phyloP scores from a whole-genome alignment of 1,140 invertebrate species.

The Drosophila jambulina region DNA sequence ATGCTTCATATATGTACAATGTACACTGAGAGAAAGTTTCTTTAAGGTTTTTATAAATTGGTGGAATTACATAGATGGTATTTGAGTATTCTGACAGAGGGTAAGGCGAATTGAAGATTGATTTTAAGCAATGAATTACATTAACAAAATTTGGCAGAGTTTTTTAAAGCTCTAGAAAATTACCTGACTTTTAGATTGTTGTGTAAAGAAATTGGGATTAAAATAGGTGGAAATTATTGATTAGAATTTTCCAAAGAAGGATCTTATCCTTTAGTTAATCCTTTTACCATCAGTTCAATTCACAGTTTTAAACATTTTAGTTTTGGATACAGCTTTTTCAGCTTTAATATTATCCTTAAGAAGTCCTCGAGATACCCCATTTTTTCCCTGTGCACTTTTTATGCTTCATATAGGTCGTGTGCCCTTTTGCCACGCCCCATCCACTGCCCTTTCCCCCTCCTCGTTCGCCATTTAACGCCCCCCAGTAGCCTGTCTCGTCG shows the following conservation, averaged over 20 bases:
- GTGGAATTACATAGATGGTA: background rate
- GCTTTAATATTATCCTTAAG: background rate
- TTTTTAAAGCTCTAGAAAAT: too few species aligned
- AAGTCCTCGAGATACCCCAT: background rate
- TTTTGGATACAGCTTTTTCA: background rate
- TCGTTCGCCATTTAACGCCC: constrained; percentile 33
- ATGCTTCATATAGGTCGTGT: constrained; percentile 68
- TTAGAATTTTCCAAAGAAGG: background rate
- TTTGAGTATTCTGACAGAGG: background rate
- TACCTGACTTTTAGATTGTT: too few species aligned
- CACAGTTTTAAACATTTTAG: too few species aligned
- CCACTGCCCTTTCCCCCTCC: constrained; percentile 2
- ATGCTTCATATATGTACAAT: constrained; percentile 25
- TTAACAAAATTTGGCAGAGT: background rate
- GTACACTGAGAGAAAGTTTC: constrained; percentile 1
- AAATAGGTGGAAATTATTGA: too few species aligned
- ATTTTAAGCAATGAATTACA: background rate
- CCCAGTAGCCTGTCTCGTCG: constrained; percentile 43
- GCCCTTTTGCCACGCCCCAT: constrained; percentile 47
- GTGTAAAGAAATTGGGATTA: too few species aligned
- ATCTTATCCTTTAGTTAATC: background rate
- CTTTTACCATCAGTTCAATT: too few species aligned
- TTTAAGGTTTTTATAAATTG: background rate
- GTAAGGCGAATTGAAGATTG: background rate
- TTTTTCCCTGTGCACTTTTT: constrained; percentile 25